A percentile compares a stretch with the other conserved stretches of the same genome.
These are phyloP conservation scores for Lamprologus speciosus DNA, from an alignment of 2,113 vertebrate genomes.

Conservation along the genomic window DNA sequence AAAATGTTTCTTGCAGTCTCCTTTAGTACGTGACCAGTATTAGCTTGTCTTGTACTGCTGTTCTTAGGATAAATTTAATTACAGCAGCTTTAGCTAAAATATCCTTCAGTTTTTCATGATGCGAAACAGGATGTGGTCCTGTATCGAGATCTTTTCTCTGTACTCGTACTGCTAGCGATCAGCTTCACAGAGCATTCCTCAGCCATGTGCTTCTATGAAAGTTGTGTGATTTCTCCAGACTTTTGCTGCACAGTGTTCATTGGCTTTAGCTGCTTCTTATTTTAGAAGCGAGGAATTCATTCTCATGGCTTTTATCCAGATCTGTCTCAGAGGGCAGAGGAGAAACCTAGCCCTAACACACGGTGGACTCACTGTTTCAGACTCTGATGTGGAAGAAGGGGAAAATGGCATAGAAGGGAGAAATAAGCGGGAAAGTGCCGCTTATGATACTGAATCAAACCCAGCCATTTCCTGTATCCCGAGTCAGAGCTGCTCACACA, in stretches of 20 bases:
- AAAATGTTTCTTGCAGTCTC: neutral
- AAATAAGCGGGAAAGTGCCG: conserved; percentile 58
- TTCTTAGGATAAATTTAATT: conserved; percentile 4
- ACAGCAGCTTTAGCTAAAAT: neutral
- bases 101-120: neutral
- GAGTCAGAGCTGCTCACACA: conserved; percentile 52
- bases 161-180: neutral
- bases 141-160: neutral
- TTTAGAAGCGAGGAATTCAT: conserved; percentile 4
- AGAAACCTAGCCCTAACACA: neutral
- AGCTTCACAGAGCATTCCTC: neutral
- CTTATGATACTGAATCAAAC: conserved; percentile 74
- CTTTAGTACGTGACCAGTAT: neutral
- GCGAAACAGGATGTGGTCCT: neutral
- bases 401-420: conserved; percentile 17
- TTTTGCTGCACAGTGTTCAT: neutral
- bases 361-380: conserved; percentile 24
- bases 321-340: neutral
- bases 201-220: neutral
- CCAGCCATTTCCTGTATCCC: conserved; percentile 74
- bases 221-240: neutral
- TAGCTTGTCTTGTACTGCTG: neutral
- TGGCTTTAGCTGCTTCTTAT: neutral
- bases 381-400: conserved; percentile 26
- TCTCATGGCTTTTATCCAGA: neutral